Evolutionary conservation across 2,888 invertebrate species (phyloP).

Genomic region (Octodonta nipae): DNA sequence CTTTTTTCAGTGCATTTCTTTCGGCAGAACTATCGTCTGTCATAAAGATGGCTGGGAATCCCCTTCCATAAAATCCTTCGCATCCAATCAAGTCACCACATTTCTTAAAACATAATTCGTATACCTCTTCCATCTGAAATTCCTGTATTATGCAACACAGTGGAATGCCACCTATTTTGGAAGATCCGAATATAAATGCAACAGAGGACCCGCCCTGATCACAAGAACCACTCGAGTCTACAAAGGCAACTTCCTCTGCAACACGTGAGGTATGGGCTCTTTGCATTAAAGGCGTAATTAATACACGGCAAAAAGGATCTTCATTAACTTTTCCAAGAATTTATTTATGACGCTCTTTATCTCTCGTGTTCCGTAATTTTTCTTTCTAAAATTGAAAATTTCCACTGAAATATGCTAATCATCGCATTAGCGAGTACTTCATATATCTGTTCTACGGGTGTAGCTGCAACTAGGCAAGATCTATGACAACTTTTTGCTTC

Average conservation of each 20-base stretch:
- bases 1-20: not conserved
- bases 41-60: conserved; percentile 3
- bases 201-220: conserved; percentile 10
- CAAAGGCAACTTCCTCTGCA: conserved; percentile 8
- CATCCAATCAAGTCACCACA: conserved; percentile 3
- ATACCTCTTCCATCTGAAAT: conserved; percentile 4
- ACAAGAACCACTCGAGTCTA: conserved; percentile 9
- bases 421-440: conserved; percentile 8
- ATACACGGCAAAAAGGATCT: conserved; percentile 9
- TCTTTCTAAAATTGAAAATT: conserved; percentile 5
- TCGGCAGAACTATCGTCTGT: conserved; percentile 4
- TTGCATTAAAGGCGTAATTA: conserved; percentile 8
- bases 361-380: conserved; percentile 8
- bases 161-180: conserved; percentile 9
- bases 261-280: conserved; percentile 7
- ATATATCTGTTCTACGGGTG: conserved; percentile 8
- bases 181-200: conserved; percentile 10
- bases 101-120: conserved; percentile 5
- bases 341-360: conserved; percentile 7
- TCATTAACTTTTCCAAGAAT: conserved; percentile 6
- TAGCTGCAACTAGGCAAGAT: conserved; percentile 10
- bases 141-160: conserved; percentile 3
- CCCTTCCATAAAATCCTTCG: conserved; percentile 4
- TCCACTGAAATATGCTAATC: conserved; percentile 8
- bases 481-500: conserved; percentile 8